These are phyloP conservation scores for Tinea pellionella DNA, from an alignment of 2,888 invertebrate genomes.

Conservation along the genomic window DNA sequence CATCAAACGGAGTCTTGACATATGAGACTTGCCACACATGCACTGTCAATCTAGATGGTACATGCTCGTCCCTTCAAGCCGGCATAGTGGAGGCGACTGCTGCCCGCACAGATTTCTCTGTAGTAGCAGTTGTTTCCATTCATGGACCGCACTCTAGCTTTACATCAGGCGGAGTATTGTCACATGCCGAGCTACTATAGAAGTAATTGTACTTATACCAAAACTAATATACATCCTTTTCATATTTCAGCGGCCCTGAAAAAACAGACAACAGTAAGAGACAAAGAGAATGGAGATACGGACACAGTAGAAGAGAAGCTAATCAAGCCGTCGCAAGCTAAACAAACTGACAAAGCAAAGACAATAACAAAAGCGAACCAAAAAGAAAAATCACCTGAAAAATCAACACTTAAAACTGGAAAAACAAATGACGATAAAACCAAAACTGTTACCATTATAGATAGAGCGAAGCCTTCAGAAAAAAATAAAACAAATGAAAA, in stretches of 20 bases:
- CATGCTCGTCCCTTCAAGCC: too few species aligned
- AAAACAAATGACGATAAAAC: constrained; percentile 55
- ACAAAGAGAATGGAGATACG: constrained; percentile 39
- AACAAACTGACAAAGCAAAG: constrained; percentile 40
- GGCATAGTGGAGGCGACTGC: too few species aligned
- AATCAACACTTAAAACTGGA: constrained; percentile 43
- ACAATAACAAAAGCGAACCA: constrained; percentile 33
- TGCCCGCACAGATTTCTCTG: too few species aligned
- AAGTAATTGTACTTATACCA: too few species aligned
- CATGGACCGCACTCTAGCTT: too few species aligned
- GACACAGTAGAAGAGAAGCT: constrained; percentile 49
- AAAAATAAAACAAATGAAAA: constrained; percentile 21
- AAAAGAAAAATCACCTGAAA: constrained; percentile 37
- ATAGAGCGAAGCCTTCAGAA: constrained; percentile 36
- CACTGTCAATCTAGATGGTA: too few species aligned
- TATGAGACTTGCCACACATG: too few species aligned
- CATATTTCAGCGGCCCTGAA: constrained; percentile 49
- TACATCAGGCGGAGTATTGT: too few species aligned
- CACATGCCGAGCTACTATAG: too few species aligned
- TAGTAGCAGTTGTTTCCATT: too few species aligned
- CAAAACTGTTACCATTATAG: constrained; percentile 52
- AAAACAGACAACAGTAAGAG: constrained; percentile 52
- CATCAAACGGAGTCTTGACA: too few species aligned
- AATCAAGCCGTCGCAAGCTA: constrained; percentile 52
- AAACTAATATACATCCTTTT: background rate